Evolutionary conservation across 2,888 invertebrate species (phyloP), one percentile per base, ranked within the genome.

Genomic region (Pseudoips prasinana): DNA sequence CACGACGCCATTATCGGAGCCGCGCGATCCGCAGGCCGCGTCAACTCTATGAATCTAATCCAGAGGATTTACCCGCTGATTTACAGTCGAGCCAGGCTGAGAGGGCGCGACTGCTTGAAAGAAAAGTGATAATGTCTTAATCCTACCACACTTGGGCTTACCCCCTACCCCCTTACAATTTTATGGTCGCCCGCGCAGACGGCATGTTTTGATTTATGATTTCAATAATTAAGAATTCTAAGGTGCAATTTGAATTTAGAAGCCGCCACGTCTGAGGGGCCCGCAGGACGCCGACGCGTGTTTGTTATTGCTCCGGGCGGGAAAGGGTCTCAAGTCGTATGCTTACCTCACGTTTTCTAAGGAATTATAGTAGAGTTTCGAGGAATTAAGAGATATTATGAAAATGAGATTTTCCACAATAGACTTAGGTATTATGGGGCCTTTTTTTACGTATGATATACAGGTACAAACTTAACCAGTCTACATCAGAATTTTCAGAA

Each of bases 101-200:
- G 74, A 78, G 83, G 86, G 85, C 84, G 78, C 75, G 73, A 73
- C 73, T 80, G 76, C 78, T 79, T 61, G 72, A 90, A 90, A 90
- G 90, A 90, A 91, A 91, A 91, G 91, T 91, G 91, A 91, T 91
- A 91, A 91, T 91, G 91, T 91, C 90, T 90, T 91, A 90, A 91
- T 90, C 90, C 90, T 82, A 85, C 82, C 90, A 88, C 89, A 89
- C 89, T 87, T 71, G 80, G 84, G 75, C 65, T 71, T 73, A 61
- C 72, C 68, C 64, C 61, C 50, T 46, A 49, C 59, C 64, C 55
- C 67, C 80, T 73, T 72, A 66, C 71, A 78, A 84, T 86, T 87
- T 87, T 84, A 86, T 84, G 84, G 86, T 84, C 84, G 79, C 78
- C 70, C 77, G 79, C 84, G 69, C 84, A 85, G 84, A 84, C 80